Evolutionary conservation across 2,797 vertebrate genomes (phyloP).

Genomic region (Cyprinella venusta): DNA sequence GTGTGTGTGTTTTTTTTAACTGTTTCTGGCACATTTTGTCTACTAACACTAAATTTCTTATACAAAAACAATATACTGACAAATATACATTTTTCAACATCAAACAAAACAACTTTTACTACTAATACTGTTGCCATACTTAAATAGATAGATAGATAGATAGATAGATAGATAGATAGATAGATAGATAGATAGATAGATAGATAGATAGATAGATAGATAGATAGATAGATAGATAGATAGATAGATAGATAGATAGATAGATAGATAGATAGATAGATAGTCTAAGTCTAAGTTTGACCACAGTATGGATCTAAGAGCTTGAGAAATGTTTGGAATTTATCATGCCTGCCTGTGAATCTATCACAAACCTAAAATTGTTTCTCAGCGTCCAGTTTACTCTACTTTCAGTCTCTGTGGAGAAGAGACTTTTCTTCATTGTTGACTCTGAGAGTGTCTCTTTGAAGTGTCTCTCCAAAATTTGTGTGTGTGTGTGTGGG

Average conservation of each 20-base stretch:
- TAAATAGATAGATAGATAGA: too few relatives aligned
- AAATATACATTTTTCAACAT: background rate
- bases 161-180: too few relatives aligned
- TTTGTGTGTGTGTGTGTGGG: background rate
- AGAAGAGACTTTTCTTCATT: constrained; percentile 1
- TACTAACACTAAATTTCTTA: background rate
- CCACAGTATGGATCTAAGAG: constrained; percentile 55
- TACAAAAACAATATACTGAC: background rate
- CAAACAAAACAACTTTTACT: background rate
- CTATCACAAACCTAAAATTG: constrained; percentile 50
- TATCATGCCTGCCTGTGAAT: constrained; percentile 67
- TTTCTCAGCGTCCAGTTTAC: constrained; percentile 50
- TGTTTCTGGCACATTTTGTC: background rate
- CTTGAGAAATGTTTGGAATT: constrained; percentile 70
- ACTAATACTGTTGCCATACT: too few relatives aligned
- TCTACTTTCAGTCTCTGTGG: constrained; percentile 30
- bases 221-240: background rate
- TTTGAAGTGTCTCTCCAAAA: background rate
- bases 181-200: too few relatives aligned
- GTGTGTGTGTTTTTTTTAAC: background rate
- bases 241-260: background rate
- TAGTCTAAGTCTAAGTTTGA: background rate
- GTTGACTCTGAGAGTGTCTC: background rate
- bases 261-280: background rate
- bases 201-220: too few relatives aligned